Base-by-base conservation (phyloP, 2,888 invertebrate genomes). In the Silvanus unidentatus region DNA sequence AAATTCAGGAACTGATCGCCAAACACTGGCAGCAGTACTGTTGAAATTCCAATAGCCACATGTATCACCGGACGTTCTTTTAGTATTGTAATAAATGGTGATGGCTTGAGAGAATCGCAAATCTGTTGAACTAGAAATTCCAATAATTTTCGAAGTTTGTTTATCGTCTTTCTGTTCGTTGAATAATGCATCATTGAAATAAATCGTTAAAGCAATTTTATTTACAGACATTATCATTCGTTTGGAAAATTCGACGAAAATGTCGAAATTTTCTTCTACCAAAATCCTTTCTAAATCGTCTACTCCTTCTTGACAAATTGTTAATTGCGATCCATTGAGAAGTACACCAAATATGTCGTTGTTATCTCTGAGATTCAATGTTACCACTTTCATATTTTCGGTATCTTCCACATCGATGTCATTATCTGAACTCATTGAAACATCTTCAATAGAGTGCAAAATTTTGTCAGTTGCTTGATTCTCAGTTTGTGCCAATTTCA, bases 401-500 rank as follows among this genome's bases (percentile, higher is more conserved):
- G n/a, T n/a, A n/a, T 28, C 8, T 10, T 9, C 28, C 28, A 28
- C 8, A 9, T 9, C 10, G 10, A 28, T 8, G 8, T 28, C 28
- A 10, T 28, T 10, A 10, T 28, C 10, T 8, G 28, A 28, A 28
- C 10, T 8, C 10, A 9, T 12, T 12, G 35, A 8, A 30, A 55
- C 42, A 14, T 52, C 38, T 14, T 60, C 58, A 4, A 59, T 47
- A 39, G 39, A 48, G n/a, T 53, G 30, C 22, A 64, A 44, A 22
- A 63, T 53, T 39, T 48, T 45, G 43, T 64, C 62, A 1, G 59
- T 57, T 22, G 58, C 50, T 15, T 59, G 58, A 13, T 50, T 57
- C 1, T 41, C 35, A 3, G 27, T 30, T 41, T 63, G 63, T 2
- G 59, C 54, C 6, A 49, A 38, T 34, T 43, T 43, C 27, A 62